A percentile compares a stretch with the other conserved stretches of the same genome.
These are phyloP conservation scores for Phataginus tetradactyla DNA, from an alignment of 2,797 vertebrate species.

Conservation along the genomic window DNA sequence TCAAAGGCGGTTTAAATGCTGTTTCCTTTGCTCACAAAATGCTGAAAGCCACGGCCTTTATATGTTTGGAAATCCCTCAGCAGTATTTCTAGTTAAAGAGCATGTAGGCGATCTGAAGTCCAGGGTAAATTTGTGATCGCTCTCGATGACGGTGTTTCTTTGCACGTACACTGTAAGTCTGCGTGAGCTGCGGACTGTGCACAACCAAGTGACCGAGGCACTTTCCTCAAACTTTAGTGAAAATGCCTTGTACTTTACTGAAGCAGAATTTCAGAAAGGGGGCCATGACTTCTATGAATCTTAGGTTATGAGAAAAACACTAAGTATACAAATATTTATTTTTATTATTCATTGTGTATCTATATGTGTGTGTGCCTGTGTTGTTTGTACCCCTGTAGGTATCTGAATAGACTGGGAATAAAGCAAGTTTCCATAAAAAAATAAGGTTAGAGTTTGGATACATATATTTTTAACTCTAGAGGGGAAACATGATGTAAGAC, in stretches of 20 bases:
- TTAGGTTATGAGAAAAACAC: neutral
- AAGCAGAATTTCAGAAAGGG: neutral
- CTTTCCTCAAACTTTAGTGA: neutral
- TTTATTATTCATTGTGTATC: neutral
- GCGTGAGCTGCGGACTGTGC: accelerated
- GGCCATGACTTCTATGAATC: neutral
- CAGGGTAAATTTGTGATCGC: neutral
- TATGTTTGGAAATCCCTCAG: slow-evolving; percentile 26
- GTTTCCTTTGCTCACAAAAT: slow-evolving; percentile 57
- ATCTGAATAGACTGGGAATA: neutral
- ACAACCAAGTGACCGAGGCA: neutral
- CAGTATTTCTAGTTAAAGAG: slow-evolving; percentile 55
- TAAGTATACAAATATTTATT: accelerated
- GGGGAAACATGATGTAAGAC: neutral
- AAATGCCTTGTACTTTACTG: neutral
- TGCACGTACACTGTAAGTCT: neutral
- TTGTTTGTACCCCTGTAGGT: neutral
- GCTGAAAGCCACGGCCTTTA: slow-evolving; percentile 5
- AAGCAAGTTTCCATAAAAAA: neutral
- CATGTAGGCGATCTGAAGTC: neutral
- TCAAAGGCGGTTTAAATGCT: slow-evolving; percentile 64
- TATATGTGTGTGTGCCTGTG: accelerated
- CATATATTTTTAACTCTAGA: neutral
- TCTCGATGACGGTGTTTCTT: accelerated
- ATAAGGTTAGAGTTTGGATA: neutral